A percentile compares a stretch with the other conserved stretches of the same genome.
These are phyloP conservation scores for Xyrauchen texanus DNA, from an alignment of 2,113 vertebrate species.

Conservation along the genomic window DNA sequence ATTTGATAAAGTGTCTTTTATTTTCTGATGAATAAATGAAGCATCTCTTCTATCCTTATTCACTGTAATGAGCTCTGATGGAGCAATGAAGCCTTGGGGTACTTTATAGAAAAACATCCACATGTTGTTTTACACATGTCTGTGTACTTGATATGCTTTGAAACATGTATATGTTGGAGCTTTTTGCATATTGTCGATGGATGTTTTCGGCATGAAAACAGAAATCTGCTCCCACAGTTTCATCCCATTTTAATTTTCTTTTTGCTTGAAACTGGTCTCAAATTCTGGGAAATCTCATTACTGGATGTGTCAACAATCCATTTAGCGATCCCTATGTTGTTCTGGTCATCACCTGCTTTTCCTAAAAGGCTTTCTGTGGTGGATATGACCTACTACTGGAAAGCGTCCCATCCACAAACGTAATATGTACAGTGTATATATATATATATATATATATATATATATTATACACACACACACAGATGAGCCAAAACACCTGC, in stretches of 20 bases:
- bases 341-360: background rate
- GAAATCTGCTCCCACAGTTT: too few relatives aligned
- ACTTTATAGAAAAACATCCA: constrained; percentile 2
- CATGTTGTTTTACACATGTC: constrained; percentile 12
- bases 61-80: background rate
- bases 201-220: background rate
- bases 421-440: too few relatives aligned
- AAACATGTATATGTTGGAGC: background rate
- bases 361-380: background rate
- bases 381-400: too few relatives aligned
- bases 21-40: background rate
- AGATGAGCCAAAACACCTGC: too few relatives aligned
- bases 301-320: constrained; percentile 9
- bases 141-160: background rate
- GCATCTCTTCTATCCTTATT: background rate
- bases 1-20: background rate
- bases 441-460: too few relatives aligned
- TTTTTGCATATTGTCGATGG: background rate
- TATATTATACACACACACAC: too few relatives aligned
- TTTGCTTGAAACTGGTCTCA: background rate
- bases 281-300: constrained; percentile 8
- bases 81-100: constrained; percentile 6
- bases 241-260: too few relatives aligned
- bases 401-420: too few relatives aligned
- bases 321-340: constrained; percentile 4